Base-by-base conservation (phyloP, 2,797 vertebrate genomes). In the Melanotaenia nigrans region DNA sequence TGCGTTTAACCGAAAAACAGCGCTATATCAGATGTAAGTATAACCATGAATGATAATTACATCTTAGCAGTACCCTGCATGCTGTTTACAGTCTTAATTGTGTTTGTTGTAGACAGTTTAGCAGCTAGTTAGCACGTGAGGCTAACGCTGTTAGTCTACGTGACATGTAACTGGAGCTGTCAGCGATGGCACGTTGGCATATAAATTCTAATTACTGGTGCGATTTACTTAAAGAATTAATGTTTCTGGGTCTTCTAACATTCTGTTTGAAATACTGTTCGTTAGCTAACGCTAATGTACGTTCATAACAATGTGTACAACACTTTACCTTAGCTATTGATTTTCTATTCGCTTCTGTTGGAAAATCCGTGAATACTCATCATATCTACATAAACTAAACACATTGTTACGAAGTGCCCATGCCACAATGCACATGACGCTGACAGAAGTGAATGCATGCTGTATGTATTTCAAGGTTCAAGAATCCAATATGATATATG, bases 81-180 rank as follows among this genome's bases (percentile, higher is more conserved):
- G 57, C 30, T 76, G 54, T 81, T 73, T 64, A 6, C n/a, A 16
- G 60, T 56, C 72, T 78, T 69, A 42, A 12, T 18, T 20, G 18
- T 76, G 61, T 75, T 78, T 77, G 51, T 61, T 55, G 2, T 64
- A 25, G 16, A 54, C 36, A 75, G 65, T 84, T 82, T 66, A 73
- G 77, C 62, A 78, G 87, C 84, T 89, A 85, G 88, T 81, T 92
- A 92, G 89, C 90, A 77, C 53, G 2, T 51, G 3, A 81, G 72
- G 91, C 90, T 91, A 87, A 84, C 85, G n/a, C 64, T 65, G 72
- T 35, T 35, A 35, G 33, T 7, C 6, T 35, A 7, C 59, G 73
- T 60, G 75, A 80, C 68, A 53, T 68, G 65, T 56, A 76, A 22
- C 42, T 60, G 36, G 45, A 80, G 71, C 73, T 88, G 80, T 73